These are phyloP conservation scores for Aplocera efformata DNA, from an alignment of 2,888 invertebrate genomes.

Conservation along the genomic window DNA sequence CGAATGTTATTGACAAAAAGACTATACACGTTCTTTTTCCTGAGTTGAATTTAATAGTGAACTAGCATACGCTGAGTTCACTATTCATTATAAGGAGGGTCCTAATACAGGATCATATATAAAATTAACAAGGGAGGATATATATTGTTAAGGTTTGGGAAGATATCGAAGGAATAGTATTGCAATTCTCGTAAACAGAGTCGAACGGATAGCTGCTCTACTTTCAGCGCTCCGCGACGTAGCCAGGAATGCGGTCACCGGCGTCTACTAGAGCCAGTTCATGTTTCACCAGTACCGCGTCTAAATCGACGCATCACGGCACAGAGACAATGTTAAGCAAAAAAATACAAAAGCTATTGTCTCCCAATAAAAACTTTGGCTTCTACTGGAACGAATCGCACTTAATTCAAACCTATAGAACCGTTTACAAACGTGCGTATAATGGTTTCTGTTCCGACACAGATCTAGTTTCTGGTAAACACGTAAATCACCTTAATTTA, in stretches of 20 bases:
- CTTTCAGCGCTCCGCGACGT: constrained; percentile 54
- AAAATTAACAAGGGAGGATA: constrained; percentile 5
- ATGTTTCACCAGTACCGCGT: constrained; percentile 40
- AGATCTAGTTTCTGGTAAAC: constrained; percentile 5
- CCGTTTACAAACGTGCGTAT: too few relatives aligned
- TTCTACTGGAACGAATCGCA: constrained; percentile 15
- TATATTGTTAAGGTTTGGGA: constrained; percentile 13
- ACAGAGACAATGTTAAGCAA: constrained; percentile 18
- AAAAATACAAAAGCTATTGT: constrained; percentile 24
- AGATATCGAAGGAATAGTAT: constrained; percentile 39
- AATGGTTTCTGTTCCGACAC: too few relatives aligned
- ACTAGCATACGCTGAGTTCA: too few relatives aligned
- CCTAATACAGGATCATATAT: too few relatives aligned
- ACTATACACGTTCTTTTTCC: too few relatives aligned
- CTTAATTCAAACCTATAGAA: constrained; percentile 14
- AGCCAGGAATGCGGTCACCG: constrained; percentile 69
- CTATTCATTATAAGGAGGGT: too few relatives aligned
- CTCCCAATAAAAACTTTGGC: constrained; percentile 15
- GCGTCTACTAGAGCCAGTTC: constrained; percentile 44
- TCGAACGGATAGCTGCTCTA: constrained; percentile 63
- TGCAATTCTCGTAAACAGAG: constrained; percentile 48
- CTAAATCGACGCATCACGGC: constrained; percentile 13
- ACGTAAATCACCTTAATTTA: too few relatives aligned
- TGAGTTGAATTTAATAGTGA: too few relatives aligned
- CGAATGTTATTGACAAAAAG: too few relatives aligned